Conservation (phyloP, 2,797 vertebrate genomes). For the Mormyrops attenuatus region DNA sequence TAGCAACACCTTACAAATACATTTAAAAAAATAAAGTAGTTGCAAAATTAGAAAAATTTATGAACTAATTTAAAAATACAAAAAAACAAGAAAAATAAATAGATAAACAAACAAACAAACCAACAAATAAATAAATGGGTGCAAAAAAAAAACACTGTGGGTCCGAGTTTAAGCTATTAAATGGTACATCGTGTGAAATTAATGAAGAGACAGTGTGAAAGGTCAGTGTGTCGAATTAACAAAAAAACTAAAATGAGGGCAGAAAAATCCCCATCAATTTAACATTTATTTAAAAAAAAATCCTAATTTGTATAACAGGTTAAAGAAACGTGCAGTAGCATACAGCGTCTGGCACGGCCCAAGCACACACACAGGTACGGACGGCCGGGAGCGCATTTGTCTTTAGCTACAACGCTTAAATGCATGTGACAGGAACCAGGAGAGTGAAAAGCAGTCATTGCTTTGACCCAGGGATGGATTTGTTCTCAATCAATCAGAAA, state of each 20-base stretch:
- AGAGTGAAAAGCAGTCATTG: neutral
- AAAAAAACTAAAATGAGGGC: neutral
- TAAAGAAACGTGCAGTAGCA: neutral
- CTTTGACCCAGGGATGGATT: neutral
- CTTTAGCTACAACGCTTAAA: neutral
- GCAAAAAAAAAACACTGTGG: neutral
- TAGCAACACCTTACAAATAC: neutral
- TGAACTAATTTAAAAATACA: neutral
- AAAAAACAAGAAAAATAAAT: neutral
- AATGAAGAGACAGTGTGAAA: neutral
- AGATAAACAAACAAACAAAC: neutral
- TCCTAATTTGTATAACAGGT: neutral
- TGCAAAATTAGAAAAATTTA: neutral
- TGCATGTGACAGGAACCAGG: neutral
- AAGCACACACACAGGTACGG: neutral
- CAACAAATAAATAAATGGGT: neutral
- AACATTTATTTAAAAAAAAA: neutral
- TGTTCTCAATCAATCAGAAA: neutral
- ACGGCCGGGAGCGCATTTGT: neutral
- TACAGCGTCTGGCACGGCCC: neutral
- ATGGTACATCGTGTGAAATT: neutral
- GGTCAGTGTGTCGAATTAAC: neutral
- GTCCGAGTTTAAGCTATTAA: neutral
- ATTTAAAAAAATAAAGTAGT: neutral
- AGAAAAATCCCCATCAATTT: neutral